phyloP scores from a whole-genome alignment of 2,113 vertebrate species.

The Capreolus pygargus region DNA sequence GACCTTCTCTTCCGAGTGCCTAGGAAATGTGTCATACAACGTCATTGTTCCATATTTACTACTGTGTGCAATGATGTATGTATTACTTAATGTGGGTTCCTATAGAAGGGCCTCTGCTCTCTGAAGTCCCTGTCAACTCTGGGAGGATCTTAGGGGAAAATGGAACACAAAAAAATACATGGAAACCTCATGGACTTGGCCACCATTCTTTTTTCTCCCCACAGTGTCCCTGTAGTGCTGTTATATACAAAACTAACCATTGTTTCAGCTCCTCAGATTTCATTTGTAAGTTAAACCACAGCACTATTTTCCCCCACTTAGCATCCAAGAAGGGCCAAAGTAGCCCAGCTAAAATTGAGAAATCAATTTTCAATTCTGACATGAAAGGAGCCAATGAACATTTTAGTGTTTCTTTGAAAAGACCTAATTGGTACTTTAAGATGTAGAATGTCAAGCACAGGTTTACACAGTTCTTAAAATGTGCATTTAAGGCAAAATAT shows the following conservation, averaged over 20 bases:
- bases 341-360: not conserved
- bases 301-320: not conserved
- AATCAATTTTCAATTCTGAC: slow-evolving; percentile 40
- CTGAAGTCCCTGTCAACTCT: not conserved
- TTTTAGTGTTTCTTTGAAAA: slow-evolving; percentile 20
- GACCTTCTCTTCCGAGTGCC: not conserved
- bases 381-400: not conserved
- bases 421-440: slow-evolving; percentile 51
- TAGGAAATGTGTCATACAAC: accelerated
- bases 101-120: not conserved
- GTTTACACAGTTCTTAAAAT: slow-evolving; percentile 41
- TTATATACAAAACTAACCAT: not conserved
- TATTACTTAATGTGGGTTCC: not conserved
- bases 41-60: not conserved
- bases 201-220: not conserved
- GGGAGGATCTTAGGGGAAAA: not conserved
- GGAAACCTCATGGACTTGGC: not conserved
- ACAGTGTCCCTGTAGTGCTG: not conserved
- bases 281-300: slow-evolving; percentile 1
- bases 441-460: slow-evolving; percentile 17
- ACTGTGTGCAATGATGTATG: not conserved
- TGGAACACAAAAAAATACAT: not conserved
- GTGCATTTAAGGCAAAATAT: slow-evolving; percentile 39
- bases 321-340: not conserved
- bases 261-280: not conserved